phyloP scores from a whole-genome alignment of 2,888 invertebrate genomes.

The Peribatodes rhomboidaria region DNA sequence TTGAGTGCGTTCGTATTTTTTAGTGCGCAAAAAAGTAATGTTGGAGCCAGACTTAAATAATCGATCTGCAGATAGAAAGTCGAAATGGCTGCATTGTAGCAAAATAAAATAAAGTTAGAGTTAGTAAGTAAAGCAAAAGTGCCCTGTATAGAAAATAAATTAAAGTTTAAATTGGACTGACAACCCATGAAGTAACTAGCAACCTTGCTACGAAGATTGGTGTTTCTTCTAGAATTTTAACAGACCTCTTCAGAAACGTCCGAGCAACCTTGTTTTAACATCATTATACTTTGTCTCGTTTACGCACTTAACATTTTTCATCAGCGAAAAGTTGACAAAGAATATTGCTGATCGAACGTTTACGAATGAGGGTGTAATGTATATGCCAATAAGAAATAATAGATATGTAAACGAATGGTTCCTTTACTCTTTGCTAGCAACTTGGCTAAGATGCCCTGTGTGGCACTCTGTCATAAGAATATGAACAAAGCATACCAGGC shows the following conservation, averaged over 20 bases:
- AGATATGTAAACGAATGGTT: background rate
- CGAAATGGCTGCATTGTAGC: background rate
- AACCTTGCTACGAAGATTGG: constrained; percentile 16
- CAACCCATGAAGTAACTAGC: constrained; percentile 60
- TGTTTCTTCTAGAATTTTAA: background rate
- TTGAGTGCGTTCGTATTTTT: too few species aligned
- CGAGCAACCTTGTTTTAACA: background rate
- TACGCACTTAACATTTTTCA: background rate
- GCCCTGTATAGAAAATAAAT: constrained; percentile 22
- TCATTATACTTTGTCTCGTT: background rate
- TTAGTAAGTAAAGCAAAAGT: constrained; percentile 1
- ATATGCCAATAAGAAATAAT: background rate
- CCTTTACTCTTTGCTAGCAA: constrained; percentile 68
- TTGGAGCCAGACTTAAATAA: constrained; percentile 5
- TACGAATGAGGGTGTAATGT: background rate
- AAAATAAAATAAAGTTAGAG: constrained; percentile 1
- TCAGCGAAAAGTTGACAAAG: background rate
- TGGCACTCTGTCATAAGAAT: constrained; percentile 63
- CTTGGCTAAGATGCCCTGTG: constrained; percentile 60
- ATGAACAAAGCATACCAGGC: constrained; percentile 61
- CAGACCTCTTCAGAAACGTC: background rate
- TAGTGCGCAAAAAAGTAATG: too few species aligned
- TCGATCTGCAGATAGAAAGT: constrained; percentile 9
- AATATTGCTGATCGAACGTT: background rate
- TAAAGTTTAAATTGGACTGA: constrained; percentile 56